phyloP scores from a whole-genome alignment of 2,797 vertebrate species.

The Nannoperca australis region DNA sequence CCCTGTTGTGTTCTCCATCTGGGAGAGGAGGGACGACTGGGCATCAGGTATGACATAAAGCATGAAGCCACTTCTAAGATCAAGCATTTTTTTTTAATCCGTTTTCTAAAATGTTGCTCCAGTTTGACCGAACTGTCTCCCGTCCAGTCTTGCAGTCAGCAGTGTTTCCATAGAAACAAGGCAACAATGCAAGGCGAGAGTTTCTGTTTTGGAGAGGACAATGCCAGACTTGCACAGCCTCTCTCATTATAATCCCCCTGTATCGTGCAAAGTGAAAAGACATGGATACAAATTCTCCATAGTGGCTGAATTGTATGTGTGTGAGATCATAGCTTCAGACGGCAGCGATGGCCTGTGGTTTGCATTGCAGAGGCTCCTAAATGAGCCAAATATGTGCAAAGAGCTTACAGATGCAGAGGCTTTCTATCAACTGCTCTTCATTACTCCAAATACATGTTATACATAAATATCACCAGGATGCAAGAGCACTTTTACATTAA shows the following conservation, averaged over 20 bases:
- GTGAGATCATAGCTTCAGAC: constrained; percentile 48
- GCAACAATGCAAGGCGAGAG: constrained; percentile 66
- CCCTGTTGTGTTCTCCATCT: constrained; percentile 8
- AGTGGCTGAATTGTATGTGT: constrained; percentile 31
- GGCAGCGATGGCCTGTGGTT: constrained; percentile 46
- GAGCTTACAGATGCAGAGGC: constrained; percentile 47
- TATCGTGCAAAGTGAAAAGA: constrained; percentile 26
- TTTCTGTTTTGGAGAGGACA: constrained; percentile 62
- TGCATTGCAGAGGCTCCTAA: constrained; percentile 29
- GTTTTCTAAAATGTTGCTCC: constrained; percentile 20
- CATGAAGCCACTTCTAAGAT: constrained; percentile 29
- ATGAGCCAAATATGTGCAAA: constrained; percentile 52
- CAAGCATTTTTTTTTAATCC: constrained; percentile 1
- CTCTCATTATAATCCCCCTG: constrained; percentile 43
- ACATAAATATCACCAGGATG: constrained; percentile 15
- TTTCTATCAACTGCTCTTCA: constrained; percentile 13
- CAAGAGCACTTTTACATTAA: neutral
- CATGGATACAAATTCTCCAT: constrained; percentile 32
- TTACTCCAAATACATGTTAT: constrained; percentile 10
- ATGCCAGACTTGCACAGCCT: constrained; percentile 49
- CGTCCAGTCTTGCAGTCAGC: constrained; percentile 40
- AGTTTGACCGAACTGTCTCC: constrained; percentile 43
- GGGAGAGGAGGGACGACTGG: constrained; percentile 8
- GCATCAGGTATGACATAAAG: constrained; percentile 57
- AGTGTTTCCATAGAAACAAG: constrained; percentile 71